Evolutionary conservation across 2,888 invertebrate genomes (phyloP).

Genomic region (Lumbricus terrestris): DNA sequence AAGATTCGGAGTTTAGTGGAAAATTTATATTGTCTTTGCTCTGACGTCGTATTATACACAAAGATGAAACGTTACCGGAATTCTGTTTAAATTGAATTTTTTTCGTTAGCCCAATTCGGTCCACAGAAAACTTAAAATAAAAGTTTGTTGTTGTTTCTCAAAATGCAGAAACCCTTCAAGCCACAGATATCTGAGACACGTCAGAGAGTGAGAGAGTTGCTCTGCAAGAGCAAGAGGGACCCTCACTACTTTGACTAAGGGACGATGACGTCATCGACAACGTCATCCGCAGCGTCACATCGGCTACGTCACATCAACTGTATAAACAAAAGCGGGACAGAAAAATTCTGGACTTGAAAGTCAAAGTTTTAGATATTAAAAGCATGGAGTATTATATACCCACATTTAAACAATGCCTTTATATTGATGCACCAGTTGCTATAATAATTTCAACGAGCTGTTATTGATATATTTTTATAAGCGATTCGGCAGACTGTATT

Average conservation of each 20-base stretch:
- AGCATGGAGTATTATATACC: background rate
- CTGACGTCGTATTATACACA: too few relatives aligned
- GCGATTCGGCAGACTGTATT: background rate
- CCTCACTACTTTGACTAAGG: conserved; percentile 21
- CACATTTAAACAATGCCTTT: background rate
- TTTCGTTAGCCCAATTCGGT: background rate
- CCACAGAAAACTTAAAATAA: background rate
- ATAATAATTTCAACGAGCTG: background rate
- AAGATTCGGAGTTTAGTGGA: too few relatives aligned
- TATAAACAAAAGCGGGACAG: background rate
- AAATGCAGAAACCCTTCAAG: background rate
- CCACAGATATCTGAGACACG: conserved; percentile 18
- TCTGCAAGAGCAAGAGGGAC: conserved; percentile 21
- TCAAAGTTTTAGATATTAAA: background rate
- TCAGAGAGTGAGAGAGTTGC: conserved; percentile 19
- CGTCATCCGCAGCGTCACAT: background rate
- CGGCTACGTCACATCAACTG: background rate
- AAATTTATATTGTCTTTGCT: too few relatives aligned
- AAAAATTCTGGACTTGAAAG: background rate
- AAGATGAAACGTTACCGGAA: too few relatives aligned
- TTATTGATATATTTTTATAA: background rate
- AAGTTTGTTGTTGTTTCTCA: background rate
- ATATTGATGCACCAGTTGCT: background rate
- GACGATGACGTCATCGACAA: background rate
- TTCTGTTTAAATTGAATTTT: background rate